Percentiles rank a stretch among this genome's conserved stretches.
Evolutionary conservation across 2,113 vertebrate genomes (phyloP).

Genomic region (Promerops cafer): DNA sequence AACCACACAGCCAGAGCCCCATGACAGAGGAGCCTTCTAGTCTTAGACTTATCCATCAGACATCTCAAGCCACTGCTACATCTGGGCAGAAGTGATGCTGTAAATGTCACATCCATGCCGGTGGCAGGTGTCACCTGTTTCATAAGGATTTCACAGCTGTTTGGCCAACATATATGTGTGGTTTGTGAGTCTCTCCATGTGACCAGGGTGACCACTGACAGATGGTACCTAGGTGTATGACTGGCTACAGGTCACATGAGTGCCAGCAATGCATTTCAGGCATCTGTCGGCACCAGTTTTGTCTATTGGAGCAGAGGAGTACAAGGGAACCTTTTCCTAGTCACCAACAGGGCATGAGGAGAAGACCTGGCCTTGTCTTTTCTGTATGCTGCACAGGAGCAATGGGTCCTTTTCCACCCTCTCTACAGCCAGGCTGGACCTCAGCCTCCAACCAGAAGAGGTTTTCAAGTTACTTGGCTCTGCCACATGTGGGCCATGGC

Average conservation of each 20-base stretch:
- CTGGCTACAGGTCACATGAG: neutral
- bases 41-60: neutral
- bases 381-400: neutral
- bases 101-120: neutral
- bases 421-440: neutral
- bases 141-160: neutral
- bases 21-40: neutral
- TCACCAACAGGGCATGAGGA: neutral
- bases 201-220: neutral
- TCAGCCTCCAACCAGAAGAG: neutral
- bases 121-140: neutral
- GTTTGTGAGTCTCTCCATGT: neutral
- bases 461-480: neutral
- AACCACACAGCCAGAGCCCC: neutral
- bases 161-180: rapidly evolving
- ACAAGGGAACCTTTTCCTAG: neutral
- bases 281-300: neutral
- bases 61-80: neutral
- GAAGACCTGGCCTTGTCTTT: neutral
- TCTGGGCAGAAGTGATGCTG: neutral
- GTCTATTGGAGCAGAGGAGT: neutral
- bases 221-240: neutral
- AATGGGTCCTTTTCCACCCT: neutral
- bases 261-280: neutral
- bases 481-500: rapidly evolving